phyloP scores from a whole-genome alignment of 2,113 vertebrate genomes.

The Festucalex cinctus region DNA sequence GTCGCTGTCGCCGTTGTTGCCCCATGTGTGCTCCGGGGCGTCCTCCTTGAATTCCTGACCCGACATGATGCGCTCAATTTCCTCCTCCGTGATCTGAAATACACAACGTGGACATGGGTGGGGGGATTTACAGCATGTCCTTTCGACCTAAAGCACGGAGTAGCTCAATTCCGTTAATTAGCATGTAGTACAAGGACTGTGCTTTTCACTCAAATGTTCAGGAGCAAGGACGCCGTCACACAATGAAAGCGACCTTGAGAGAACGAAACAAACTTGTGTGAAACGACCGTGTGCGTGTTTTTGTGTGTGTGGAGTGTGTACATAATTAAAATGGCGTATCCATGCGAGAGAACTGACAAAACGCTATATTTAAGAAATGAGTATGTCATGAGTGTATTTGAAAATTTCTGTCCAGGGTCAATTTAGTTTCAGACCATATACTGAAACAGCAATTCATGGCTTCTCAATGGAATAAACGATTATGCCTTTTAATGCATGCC shows the following conservation, averaged over 20 bases:
- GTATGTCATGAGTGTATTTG: slow-evolving; percentile 20
- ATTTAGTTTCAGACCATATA: slow-evolving; percentile 16
- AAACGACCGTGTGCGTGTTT: slow-evolving; percentile 1
- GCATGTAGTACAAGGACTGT: slow-evolving; percentile 5
- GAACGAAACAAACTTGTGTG: slow-evolving; percentile 7
- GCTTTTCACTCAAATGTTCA: slow-evolving; percentile 34
- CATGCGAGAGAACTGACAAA: slow-evolving; percentile 29
- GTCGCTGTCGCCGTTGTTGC: slow-evolving; percentile 96
- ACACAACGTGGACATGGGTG: not conserved
- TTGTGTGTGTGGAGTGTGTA: not conserved
- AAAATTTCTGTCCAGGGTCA: slow-evolving; percentile 21
- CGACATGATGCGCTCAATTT: slow-evolving; percentile 98
- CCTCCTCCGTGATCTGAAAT: slow-evolving; percentile 91
- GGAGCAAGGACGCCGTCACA: slow-evolving; percentile 44
- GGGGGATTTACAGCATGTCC: slow-evolving; percentile 5
- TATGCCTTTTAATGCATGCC: slow-evolving; percentile 18
- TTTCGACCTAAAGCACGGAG: slow-evolving; percentile 12
- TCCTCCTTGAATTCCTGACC: slow-evolving; percentile 99
- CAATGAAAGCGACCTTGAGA: slow-evolving; percentile 34
- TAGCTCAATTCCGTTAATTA: slow-evolving; percentile 34
- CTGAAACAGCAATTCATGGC: slow-evolving; percentile 32
- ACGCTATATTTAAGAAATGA: slow-evolving; percentile 34
- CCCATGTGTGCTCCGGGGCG: slow-evolving; percentile 85
- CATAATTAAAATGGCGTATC: slow-evolving; percentile 28
- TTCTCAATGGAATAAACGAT: slow-evolving; percentile 43